Percentiles rank a stretch among this genome's conserved stretches.
Evolutionary conservation across 1,140 invertebrate genomes (phyloP).

Genomic region (Aplysia californica): DNA sequence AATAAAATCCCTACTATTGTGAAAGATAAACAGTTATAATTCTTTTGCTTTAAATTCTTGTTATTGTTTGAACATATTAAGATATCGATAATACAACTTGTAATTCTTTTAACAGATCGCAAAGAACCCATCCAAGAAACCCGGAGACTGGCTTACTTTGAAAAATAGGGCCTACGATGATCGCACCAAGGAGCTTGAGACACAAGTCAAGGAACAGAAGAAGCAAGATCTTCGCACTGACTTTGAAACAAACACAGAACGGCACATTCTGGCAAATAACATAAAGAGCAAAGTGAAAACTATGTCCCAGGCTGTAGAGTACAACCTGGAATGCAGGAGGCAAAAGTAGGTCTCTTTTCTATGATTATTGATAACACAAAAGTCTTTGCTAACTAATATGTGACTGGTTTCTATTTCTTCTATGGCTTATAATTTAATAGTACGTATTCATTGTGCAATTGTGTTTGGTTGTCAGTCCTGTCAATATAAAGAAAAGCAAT

Average conservation of each 20-base stretch:
- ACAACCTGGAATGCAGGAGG: constrained; percentile 60
- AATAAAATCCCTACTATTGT: neutral
- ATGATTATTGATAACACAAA: neutral
- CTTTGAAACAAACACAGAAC: constrained; percentile 62
- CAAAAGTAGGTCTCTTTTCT: constrained; percentile 49
- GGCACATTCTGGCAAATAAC: constrained; percentile 54
- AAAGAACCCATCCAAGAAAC: constrained; percentile 49
- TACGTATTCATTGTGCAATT: neutral
- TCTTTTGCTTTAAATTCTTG: too few species aligned
- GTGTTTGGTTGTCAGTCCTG: neutral
- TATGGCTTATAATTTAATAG: neutral
- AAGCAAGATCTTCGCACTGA: constrained; percentile 63
- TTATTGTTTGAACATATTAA: too few species aligned
- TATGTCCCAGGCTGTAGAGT: constrained; percentile 52
- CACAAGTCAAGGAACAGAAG: constrained; percentile 52
- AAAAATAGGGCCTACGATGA: constrained; percentile 60
- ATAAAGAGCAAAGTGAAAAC: constrained; percentile 52
- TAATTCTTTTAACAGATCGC: constrained; percentile 51
- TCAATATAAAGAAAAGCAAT: neutral
- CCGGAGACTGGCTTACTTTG: constrained; percentile 61
- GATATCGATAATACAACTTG: neutral
- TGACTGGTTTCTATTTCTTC: neutral
- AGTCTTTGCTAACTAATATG: neutral
- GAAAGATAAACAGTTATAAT: neutral
- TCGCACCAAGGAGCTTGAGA: constrained; percentile 44